Evolutionary conservation across 2,113 vertebrate species (phyloP).

Genomic region (Girardinichthys multiradiatus): DNA sequence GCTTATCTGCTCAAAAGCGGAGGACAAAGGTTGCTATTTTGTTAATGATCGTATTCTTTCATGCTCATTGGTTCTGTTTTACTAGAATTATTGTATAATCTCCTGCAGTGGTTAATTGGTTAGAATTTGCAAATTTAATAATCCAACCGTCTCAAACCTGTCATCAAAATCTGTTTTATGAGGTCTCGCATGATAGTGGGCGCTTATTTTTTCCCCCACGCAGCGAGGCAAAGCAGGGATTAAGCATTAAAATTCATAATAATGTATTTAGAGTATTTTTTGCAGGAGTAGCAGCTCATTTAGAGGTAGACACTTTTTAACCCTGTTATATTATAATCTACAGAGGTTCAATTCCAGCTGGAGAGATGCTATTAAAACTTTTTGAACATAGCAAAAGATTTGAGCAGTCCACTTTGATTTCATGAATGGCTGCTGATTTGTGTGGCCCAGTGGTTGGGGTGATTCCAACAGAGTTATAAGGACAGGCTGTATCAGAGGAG

Average conservation of each 20-base stretch:
- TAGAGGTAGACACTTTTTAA: too few species aligned
- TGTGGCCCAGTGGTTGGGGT: slow-evolving; percentile 43
- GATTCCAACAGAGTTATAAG: slow-evolving; percentile 56
- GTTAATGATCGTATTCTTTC: not conserved
- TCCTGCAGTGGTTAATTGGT: not conserved
- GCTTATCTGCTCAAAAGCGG: not conserved
- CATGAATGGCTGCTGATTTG: slow-evolving; percentile 34
- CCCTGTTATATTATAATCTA: too few species aligned
- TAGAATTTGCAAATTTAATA: slow-evolving; percentile 22
- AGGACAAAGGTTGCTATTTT: slow-evolving; percentile 12
- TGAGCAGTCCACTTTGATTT: slow-evolving; percentile 16
- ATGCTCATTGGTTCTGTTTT: not conserved
- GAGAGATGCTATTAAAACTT: not conserved
- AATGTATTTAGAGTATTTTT: too few species aligned
- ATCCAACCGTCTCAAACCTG: slow-evolving; percentile 17
- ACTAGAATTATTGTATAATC: not conserved
- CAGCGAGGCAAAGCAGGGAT: slow-evolving; percentile 26
- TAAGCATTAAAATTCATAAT: slow-evolving; percentile 6
- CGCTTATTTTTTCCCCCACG: slow-evolving; percentile 41
- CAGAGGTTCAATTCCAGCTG: too few species aligned
- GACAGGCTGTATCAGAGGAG: slow-evolving; percentile 41
- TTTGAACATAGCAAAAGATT: not conserved
- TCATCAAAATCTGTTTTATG: slow-evolving; percentile 32
- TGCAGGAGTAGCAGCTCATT: too few species aligned
- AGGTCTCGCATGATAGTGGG: slow-evolving; percentile 36